phyloP scores from a whole-genome alignment of 37 sponge, comb jelly and placozoan genomes.

The Cladorhizidae sp. region DNA sequence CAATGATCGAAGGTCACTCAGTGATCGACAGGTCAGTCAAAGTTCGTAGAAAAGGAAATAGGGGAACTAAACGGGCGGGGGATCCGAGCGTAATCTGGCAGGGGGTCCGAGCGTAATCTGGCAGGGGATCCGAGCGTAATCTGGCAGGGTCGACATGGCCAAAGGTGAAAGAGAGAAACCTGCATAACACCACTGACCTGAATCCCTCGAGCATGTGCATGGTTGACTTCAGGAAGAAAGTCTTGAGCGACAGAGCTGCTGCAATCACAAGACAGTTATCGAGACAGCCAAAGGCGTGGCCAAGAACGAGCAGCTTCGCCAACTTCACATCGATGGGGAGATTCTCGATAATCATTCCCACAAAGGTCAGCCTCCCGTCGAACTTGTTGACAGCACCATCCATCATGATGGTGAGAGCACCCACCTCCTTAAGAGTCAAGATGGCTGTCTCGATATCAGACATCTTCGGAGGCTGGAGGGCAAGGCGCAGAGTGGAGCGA shows the following conservation, averaged over 20 bases:
- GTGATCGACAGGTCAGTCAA: no score
- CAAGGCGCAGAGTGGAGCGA: conserved; percentile 62
- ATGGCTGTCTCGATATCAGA: conserved; percentile 77
- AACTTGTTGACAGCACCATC: conserved; percentile 62
- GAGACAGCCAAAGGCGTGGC: conserved; percentile 92
- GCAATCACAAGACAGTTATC: conserved; percentile 73
- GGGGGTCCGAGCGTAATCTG: no score
- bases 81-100: no score
- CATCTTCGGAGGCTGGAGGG: conserved; percentile 86
- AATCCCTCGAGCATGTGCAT: conserved; percentile 31
- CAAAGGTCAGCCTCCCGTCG: conserved; percentile 91
- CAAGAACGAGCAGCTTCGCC: conserved; percentile 84
- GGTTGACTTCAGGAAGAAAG: conserved; percentile 58
- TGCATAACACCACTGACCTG: conserved; percentile 57
- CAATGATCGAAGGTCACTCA: no score
- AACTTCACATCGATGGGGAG: conserved; percentile 86
- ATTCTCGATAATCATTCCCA: conserved; percentile 73
- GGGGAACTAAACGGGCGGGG: no score
- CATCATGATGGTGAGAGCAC: conserved; percentile 60
- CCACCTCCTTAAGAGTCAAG: conserved; percentile 90
- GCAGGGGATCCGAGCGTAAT: no score
- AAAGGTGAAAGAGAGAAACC: no score
- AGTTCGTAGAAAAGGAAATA: no score
- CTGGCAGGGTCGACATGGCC: no score
- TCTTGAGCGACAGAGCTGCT: conserved; percentile 73